Evolutionary conservation across 2,113 vertebrate genomes (phyloP).

Genomic region (Elephas maximus): DNA sequence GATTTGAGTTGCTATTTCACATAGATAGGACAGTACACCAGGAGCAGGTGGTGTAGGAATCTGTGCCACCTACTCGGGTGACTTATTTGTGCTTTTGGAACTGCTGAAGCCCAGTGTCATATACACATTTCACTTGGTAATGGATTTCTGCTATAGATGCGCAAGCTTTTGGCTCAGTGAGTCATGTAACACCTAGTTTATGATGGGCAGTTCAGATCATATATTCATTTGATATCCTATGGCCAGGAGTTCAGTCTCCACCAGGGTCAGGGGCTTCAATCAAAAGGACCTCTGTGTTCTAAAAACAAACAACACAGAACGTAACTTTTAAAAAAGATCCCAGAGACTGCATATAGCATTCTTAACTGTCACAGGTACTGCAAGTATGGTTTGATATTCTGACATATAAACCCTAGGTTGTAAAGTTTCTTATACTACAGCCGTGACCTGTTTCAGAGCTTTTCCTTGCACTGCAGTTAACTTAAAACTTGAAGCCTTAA

Average conservation of each 20-base stretch:
- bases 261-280: neutral
- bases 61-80: neutral
- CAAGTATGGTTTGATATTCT: neutral
- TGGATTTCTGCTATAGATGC: neutral
- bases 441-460: too few species aligned
- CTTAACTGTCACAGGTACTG: neutral
- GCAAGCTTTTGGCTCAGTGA: neutral
- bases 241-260: too few species aligned
- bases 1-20: neutral
- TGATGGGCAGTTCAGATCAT: neutral
- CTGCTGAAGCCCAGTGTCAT: neutral
- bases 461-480: too few species aligned
- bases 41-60: neutral
- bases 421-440: too few species aligned
- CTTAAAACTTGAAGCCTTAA: too few species aligned
- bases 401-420: too few species aligned
- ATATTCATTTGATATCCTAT: too few species aligned
- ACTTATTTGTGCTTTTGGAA: neutral
- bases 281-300: neutral
- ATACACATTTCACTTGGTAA: neutral
- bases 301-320: neutral
- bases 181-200: neutral
- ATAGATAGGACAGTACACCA: neutral
- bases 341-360: neutral
- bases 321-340: neutral